Conservation (phyloP, 2,888 invertebrate species). For the Morpho helenor region DNA sequence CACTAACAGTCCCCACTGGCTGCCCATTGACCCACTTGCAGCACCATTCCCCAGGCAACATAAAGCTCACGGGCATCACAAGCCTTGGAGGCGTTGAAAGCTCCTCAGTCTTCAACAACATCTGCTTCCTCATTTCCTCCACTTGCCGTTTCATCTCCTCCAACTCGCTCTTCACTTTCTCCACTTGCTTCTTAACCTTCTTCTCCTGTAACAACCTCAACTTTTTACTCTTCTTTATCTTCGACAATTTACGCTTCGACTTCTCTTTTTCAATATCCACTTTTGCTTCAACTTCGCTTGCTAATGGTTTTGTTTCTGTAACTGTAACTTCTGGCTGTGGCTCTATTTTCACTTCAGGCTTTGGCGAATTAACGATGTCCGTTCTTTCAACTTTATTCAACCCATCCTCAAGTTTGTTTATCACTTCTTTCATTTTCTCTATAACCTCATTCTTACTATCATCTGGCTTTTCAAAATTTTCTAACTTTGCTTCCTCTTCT, state of each 20-base stretch:
- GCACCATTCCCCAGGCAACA: constrained; percentile 80
- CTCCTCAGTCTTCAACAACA: constrained; percentile 46
- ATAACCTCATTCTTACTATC: constrained; percentile 54
- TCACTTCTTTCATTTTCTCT: constrained; percentile 63
- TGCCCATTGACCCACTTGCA: constrained; percentile 85
- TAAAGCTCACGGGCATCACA: constrained; percentile 49
- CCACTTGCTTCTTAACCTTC: constrained; percentile 48
- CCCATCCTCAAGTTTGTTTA: constrained; percentile 61
- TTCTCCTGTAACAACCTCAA: constrained; percentile 49
- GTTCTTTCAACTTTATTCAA: constrained; percentile 40
- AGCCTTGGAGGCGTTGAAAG: constrained; percentile 26
- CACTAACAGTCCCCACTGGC: constrained; percentile 80
- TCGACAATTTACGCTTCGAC: constrained; percentile 39
- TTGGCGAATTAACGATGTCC: constrained; percentile 30
- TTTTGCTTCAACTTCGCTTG: constrained; percentile 19
- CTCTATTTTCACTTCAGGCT: constrained; percentile 31
- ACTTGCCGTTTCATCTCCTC: constrained; percentile 60
- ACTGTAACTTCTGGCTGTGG: constrained; percentile 10
- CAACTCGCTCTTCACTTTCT: constrained; percentile 56
- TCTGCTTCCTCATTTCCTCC: constrained; percentile 59
- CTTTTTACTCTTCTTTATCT: constrained; percentile 53
- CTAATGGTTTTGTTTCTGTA: constrained; percentile 30
- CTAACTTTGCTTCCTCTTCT: constrained; percentile 54
- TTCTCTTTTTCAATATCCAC: constrained; percentile 27
- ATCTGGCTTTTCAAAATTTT: constrained; percentile 59